A percentile compares a stretch with the other conserved stretches of the same genome.
Conservation (phyloP, 2,888 invertebrate species). For the Lomographa bimaculata region DNA sequence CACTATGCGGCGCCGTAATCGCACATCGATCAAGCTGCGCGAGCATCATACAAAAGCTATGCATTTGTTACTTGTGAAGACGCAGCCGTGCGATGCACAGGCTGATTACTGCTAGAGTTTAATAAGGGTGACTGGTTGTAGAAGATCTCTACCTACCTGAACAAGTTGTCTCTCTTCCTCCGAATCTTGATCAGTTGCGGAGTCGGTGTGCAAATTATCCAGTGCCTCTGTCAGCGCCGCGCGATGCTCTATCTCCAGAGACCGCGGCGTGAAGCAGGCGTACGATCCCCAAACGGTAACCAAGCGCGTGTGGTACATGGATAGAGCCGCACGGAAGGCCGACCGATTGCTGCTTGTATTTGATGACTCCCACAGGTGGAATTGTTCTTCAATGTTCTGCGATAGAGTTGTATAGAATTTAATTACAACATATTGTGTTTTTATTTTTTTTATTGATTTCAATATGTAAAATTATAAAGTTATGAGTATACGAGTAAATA, state of each 20-base stretch:
- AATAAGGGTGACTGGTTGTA: no score
- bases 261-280: conserved; percentile 16
- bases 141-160: conserved; percentile 6
- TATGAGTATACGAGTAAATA: no score
- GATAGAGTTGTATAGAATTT: no score
- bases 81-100: no score
- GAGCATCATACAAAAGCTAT: no score
- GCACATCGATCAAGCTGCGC: no score
- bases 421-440: no score
- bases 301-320: conserved; percentile 21
- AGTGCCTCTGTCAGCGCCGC: conserved; percentile 11
- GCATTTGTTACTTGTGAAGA: no score
- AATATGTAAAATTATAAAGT: no score
- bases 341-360: conserved; percentile 13
- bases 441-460: no score
- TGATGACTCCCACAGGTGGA: conserved; percentile 6
- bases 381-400: conserved; percentile 25
- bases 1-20: no score
- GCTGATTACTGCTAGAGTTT: no score
- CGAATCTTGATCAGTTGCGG: conserved; percentile 1
- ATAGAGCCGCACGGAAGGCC: conserved; percentile 21
- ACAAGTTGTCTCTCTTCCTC: conserved; percentile 2
- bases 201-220: conserved; percentile 6
- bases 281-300: conserved; percentile 30
- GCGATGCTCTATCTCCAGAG: conserved; percentile 13